These are phyloP conservation scores for Bombyx mandarina DNA, from an alignment of 1,140 invertebrate species.

Conservation along the genomic window DNA sequence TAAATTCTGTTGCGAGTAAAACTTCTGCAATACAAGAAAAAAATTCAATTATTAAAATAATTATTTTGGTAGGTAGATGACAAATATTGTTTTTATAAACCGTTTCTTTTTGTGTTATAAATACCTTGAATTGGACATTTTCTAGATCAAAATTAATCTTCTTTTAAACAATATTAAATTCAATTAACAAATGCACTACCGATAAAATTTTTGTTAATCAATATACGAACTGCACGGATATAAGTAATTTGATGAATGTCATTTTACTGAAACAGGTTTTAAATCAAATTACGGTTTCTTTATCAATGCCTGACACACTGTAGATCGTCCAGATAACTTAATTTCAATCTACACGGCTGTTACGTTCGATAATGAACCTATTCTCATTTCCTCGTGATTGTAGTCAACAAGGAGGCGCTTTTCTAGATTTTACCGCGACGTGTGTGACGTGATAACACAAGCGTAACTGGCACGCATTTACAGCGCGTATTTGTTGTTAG, in stretches of 20 bases:
- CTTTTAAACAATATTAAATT: too few relatives aligned
- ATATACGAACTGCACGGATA: background rate
- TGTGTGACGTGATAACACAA: too few relatives aligned
- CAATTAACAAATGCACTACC: too few relatives aligned
- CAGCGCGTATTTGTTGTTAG: background rate
- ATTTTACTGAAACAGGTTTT: conserved; percentile 6
- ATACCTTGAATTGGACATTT: too few relatives aligned
- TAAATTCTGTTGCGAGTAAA: conserved; percentile 8
- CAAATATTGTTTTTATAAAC: too few relatives aligned
- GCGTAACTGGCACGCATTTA: too few relatives aligned
- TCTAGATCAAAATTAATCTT: too few relatives aligned
- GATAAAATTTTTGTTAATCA: too few relatives aligned
- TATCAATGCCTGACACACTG: conserved; percentile 8
- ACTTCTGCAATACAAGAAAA: background rate
- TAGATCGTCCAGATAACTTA: conserved; percentile 6
- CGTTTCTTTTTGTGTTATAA: too few relatives aligned
- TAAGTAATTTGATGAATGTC: conserved; percentile 8
- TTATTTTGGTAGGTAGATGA: too few relatives aligned
- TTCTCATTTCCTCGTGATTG: conserved; percentile 6
- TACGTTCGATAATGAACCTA: conserved; percentile 10
- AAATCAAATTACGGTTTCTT: conserved; percentile 2
- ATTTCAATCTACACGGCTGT: conserved; percentile 6
- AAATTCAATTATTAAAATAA: background rate
- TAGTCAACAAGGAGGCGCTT: too few relatives aligned
- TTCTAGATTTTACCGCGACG: too few relatives aligned